Conservation (phyloP, 2,797 vertebrate genomes). For the Acestrorhynchus altus region DNA sequence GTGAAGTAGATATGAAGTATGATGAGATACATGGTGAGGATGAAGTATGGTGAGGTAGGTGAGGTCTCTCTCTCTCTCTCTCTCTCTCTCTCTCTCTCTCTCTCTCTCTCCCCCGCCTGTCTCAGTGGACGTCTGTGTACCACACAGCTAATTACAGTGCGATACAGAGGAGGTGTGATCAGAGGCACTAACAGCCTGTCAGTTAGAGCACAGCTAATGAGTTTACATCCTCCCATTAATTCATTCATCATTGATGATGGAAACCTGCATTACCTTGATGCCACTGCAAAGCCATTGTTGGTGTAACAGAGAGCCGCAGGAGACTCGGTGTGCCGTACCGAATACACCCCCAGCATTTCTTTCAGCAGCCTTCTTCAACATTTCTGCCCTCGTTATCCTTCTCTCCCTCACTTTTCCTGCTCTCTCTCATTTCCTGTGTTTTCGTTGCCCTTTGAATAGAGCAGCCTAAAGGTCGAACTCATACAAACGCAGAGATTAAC, state of each 20-base stretch:
- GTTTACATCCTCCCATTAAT: slow-evolving; percentile 60
- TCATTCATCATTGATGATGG: slow-evolving; percentile 52
- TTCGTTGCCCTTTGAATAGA: slow-evolving; percentile 51
- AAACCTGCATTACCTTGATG: slow-evolving; percentile 33
- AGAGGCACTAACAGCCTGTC: slow-evolving; percentile 56
- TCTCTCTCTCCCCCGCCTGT: not conserved
- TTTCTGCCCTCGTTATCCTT: slow-evolving; percentile 46
- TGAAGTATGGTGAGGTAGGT: too few relatives aligned
- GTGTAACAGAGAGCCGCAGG: slow-evolving; percentile 54
- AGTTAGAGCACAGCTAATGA: slow-evolving; percentile 60
- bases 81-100: slow-evolving; percentile 9
- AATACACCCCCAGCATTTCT: not conserved
- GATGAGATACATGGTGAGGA: too few relatives aligned
- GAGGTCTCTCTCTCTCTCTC: slow-evolving; percentile 11
- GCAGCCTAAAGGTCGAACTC: slow-evolving; percentile 47
- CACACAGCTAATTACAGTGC: slow-evolving; percentile 69
- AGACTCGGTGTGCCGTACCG: slow-evolving; percentile 2
- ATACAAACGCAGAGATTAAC: slow-evolving; percentile 46
- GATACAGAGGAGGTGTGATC: slow-evolving; percentile 68
- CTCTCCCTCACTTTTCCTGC: slow-evolving; percentile 37
- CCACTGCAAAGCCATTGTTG: slow-evolving; percentile 25
- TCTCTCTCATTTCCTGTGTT: slow-evolving; percentile 35
- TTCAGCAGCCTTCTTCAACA: slow-evolving; percentile 3
- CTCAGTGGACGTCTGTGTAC: slow-evolving; percentile 55
- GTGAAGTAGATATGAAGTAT: too few relatives aligned